Conservation (phyloP, 2,797 vertebrate species). For the Gobio occitaniae region DNA sequence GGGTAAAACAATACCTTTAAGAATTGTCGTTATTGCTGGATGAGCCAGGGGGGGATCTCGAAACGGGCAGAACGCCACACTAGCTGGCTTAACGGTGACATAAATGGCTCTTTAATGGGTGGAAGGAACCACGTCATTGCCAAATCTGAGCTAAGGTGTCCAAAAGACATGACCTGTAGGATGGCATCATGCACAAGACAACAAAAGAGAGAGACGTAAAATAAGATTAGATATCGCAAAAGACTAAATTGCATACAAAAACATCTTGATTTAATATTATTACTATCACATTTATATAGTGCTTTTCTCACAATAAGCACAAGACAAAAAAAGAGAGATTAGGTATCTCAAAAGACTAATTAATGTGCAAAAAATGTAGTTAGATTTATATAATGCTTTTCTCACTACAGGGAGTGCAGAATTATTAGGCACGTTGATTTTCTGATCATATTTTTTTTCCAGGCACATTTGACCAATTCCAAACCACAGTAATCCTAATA, state of each 20-base stretch:
- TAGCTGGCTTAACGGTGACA: conserved; percentile 19
- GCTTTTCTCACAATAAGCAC: background rate
- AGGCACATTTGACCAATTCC: too few species aligned
- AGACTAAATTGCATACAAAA: background rate
- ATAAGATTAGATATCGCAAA: background rate
- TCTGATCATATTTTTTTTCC: too few species aligned
- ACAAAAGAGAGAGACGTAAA: background rate
- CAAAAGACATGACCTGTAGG: conserved; percentile 53
- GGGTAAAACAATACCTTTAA: conserved; percentile 81
- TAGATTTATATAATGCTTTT: too few species aligned
- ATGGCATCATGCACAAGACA: background rate
- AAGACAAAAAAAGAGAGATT: background rate
- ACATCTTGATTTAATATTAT: background rate
- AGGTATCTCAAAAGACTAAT: background rate
- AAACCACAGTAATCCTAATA: too few species aligned
- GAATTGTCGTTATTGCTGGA: conserved; percentile 71
- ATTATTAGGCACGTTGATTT: too few species aligned
- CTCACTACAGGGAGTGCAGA: too few species aligned
- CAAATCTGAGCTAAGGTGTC: conserved; percentile 70
- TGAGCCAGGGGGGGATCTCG: conserved; percentile 62
- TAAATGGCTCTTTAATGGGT: conserved; percentile 47
- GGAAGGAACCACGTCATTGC: conserved; percentile 44
- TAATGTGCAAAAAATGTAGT: too few species aligned
- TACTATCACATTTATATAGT: background rate
- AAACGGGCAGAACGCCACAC: conserved; percentile 36